phyloP scores from a whole-genome alignment of 2,797 vertebrate species.

The Adrianichthys oophorus region DNA sequence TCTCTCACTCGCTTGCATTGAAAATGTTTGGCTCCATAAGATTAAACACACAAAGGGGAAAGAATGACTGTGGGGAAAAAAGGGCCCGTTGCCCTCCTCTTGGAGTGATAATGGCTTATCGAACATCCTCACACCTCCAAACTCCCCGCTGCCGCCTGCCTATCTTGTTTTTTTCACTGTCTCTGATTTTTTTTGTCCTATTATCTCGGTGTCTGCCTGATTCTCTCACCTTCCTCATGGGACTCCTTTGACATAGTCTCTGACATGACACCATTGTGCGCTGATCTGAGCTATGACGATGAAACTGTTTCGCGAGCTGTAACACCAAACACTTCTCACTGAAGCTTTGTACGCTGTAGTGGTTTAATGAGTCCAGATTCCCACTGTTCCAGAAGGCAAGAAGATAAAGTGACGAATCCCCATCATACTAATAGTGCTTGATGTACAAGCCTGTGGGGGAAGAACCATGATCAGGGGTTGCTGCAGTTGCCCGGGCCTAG shows the following conservation, averaged over 20 bases:
- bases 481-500: too few species aligned
- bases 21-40: conserved; percentile 42
- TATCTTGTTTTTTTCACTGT: conserved; percentile 22
- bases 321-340: not conserved
- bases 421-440: too few species aligned
- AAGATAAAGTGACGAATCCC: too few species aligned
- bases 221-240: conserved; percentile 2
- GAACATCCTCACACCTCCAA: conserved; percentile 57
- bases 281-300: not conserved
- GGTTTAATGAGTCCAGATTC: not conserved
- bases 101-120: conserved; percentile 65
- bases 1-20: conserved; percentile 36
- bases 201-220: conserved; percentile 20
- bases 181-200: conserved; percentile 12
- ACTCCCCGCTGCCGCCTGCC: conserved; percentile 23
- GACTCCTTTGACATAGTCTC: not conserved
- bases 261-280: not conserved
- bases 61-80: conserved; percentile 20
- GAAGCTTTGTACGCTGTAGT: not conserved
- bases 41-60: conserved; percentile 52
- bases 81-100: conserved; percentile 39
- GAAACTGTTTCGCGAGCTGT: not conserved
- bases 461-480: too few species aligned
- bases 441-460: too few species aligned
- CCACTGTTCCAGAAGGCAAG: not conserved